These are phyloP conservation scores for Tiphia femorata DNA, from an alignment of 2,888 invertebrate species.

Conservation along the genomic window DNA sequence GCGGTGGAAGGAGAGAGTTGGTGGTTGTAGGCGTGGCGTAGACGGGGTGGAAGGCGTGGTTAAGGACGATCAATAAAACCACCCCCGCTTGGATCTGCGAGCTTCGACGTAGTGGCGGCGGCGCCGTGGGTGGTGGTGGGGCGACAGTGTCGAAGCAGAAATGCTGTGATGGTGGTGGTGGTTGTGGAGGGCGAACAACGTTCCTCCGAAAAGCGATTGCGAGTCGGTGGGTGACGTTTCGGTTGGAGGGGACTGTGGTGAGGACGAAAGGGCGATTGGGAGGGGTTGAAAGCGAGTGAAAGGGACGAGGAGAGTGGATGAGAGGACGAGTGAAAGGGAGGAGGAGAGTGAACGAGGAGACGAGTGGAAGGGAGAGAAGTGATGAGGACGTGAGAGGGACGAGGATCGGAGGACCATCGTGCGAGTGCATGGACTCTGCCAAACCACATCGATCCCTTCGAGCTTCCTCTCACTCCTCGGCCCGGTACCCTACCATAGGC, in stretches of 20 bases:
- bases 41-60: slow-evolving; percentile 62
- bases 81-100: slow-evolving; percentile 38
- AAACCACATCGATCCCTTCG: slow-evolving; percentile 57
- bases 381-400: not conserved
- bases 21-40: slow-evolving; percentile 55
- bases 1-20: slow-evolving; percentile 9
- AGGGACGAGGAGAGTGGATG: too few species aligned
- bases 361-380: not conserved
- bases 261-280: too few species aligned
- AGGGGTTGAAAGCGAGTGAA: too few species aligned
- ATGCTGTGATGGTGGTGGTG: slow-evolving; percentile 12
- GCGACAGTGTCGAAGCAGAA: slow-evolving; percentile 24
- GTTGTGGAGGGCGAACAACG: slow-evolving; percentile 25
- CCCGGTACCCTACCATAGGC: not conserved
- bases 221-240: slow-evolving; percentile 15
- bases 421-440: slow-evolving; percentile 48
- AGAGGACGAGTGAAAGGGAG: not conserved
- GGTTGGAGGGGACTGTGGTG: too few species aligned
- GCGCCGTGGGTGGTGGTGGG: not conserved
- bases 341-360: slow-evolving; percentile 1
- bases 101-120: not conserved
- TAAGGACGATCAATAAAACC: slow-evolving; percentile 63
- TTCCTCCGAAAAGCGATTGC: slow-evolving; percentile 48
- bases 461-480: slow-evolving; percentile 11
- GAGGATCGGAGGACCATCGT: slow-evolving; percentile 18